phyloP scores from a whole-genome alignment of 64 coral and sea anemone genomes.

The Trachythela sp. region DNA sequence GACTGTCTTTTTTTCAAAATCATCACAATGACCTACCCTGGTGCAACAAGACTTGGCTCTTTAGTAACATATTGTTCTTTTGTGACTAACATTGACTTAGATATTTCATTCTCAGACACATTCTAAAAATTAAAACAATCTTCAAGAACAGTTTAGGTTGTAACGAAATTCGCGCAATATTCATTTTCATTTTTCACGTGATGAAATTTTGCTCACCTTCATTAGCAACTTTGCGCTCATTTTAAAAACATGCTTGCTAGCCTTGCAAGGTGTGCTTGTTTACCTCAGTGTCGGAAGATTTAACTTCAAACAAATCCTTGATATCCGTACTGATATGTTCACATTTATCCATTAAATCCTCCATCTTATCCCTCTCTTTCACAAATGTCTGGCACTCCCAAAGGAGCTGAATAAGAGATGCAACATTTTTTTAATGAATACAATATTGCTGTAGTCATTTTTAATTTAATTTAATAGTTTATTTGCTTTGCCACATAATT shows the following conservation, averaged over 20 bases:
- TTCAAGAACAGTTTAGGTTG: too few relatives aligned
- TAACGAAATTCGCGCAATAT: too few relatives aligned
- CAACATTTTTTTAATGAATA: not conserved
- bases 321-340: constrained; percentile 39
- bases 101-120: too few relatives aligned
- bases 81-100: not conserved
- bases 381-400: constrained; percentile 32
- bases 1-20: not conserved
- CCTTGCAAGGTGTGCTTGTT: not conserved
- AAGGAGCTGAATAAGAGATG: not conserved
- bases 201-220: too few relatives aligned
- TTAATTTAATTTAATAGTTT: too few relatives aligned
- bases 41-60: not conserved
- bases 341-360: constrained; percentile 35
- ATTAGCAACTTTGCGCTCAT: too few relatives aligned
- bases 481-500: too few relatives aligned
- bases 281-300: not conserved
- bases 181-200: too few relatives aligned
- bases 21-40: not conserved
- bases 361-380: constrained; percentile 30
- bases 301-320: constrained; percentile 19
- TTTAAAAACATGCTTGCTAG: too few relatives aligned
- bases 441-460: too few relatives aligned
- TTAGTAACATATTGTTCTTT: not conserved
- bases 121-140: not conserved